These are phyloP conservation scores for Portevinia maculata DNA, from an alignment of 2,888 invertebrate species.

Conservation along the genomic window DNA sequence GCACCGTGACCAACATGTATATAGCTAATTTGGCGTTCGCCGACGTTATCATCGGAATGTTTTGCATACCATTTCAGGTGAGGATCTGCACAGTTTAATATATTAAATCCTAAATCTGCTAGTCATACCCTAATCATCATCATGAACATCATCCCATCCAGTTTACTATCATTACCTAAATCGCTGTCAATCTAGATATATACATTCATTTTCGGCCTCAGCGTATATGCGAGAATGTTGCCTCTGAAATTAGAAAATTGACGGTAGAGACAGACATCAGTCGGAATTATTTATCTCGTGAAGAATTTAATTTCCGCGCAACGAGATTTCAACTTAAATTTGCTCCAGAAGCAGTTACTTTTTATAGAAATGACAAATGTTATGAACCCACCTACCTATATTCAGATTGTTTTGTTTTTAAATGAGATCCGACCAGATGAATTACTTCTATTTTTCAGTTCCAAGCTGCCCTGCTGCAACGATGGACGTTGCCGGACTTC, in stretches of 20 bases:
- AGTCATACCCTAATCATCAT: conserved; percentile 27
- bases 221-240: not conserved
- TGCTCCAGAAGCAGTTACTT: not conserved
- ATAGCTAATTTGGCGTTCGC: conserved; percentile 93
- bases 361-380: conserved; percentile 48
- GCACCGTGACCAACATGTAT: conserved; percentile 93
- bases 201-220: not conserved
- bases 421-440: conserved; percentile 20
- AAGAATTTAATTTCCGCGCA: conserved; percentile 65
- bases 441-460: conserved; percentile 85
- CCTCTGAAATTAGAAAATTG: conserved; percentile 63
- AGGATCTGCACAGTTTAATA: conserved; percentile 74
- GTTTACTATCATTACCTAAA: conserved; percentile 40
- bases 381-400: not conserved
- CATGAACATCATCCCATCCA: conserved; percentile 43
- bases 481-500: conserved; percentile 93
- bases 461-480: conserved; percentile 93
- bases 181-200: conserved; percentile 2
- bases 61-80: conserved; percentile 92
- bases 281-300: conserved; percentile 30
- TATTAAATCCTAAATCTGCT: conserved; percentile 62
- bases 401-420: conserved; percentile 15
- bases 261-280: conserved; percentile 52
- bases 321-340: not conserved
- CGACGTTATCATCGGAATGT: conserved; percentile 93